A percentile compares a stretch with the other conserved stretches of the same genome.
Evolutionary conservation across 2,113 vertebrate genomes (phyloP).

Genomic region (Melanocharis versteri): DNA sequence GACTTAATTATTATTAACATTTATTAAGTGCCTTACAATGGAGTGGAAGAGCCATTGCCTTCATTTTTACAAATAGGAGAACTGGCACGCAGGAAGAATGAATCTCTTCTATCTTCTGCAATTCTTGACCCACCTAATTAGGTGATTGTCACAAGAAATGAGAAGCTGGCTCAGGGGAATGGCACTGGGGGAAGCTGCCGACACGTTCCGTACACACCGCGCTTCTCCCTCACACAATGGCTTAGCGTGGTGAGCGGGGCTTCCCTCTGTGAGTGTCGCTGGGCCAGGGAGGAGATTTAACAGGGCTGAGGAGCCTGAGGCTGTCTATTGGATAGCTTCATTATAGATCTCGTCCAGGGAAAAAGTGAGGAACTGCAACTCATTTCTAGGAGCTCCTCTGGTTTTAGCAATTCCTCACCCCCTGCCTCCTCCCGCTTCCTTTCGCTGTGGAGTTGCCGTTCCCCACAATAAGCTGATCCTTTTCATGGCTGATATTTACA

Average conservation of each 20-base stretch:
- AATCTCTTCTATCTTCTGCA: constrained; percentile 14
- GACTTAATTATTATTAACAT: constrained; percentile 5
- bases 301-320: neutral
- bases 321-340: neutral
- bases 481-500: constrained; percentile 11
- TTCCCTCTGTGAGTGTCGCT: neutral
- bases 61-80: neutral
- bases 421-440: neutral
- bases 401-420: neutral
- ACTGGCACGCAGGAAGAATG: neutral
- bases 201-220: rapidly evolving
- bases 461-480: neutral
- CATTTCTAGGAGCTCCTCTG: neutral
- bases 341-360: neutral
- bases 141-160: constrained; percentile 11
- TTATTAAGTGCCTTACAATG: constrained; percentile 20
- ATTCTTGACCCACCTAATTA: constrained; percentile 46
- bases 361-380: neutral
- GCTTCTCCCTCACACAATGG: neutral
- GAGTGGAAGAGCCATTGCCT: neutral
- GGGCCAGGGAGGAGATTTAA: neutral
- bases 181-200: neutral
- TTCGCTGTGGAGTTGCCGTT: neutral
- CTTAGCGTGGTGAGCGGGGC: neutral
- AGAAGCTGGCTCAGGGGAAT: constrained; percentile 14